phyloP scores from a whole-genome alignment of 2,888 invertebrate genomes.

The Stegana nigrithorax region DNA sequence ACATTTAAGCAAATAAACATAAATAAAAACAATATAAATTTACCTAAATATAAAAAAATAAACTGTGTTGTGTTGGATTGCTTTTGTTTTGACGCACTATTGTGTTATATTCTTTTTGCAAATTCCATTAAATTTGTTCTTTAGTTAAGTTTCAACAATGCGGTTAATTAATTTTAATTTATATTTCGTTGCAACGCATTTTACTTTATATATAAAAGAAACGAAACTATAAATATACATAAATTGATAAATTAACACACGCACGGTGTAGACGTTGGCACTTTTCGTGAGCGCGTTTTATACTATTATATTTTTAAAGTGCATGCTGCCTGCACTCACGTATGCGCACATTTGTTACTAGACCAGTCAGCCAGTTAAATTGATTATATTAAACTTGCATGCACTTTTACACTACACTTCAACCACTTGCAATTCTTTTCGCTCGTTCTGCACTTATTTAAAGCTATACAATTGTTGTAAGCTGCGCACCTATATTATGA shows the following conservation, averaged over 20 bases:
- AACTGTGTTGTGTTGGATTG: slow-evolving; percentile 28
- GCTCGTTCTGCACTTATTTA: slow-evolving; percentile 12
- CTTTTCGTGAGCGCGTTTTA: no score
- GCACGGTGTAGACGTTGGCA: no score
- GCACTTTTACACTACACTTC: not conserved
- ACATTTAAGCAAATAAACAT: no score
- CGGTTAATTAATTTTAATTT: slow-evolving; percentile 57
- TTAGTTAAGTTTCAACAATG: slow-evolving; percentile 35
- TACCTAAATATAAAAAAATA: slow-evolving; percentile 30
- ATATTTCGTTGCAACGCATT: slow-evolving; percentile 36
- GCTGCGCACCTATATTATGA: slow-evolving; percentile 1
- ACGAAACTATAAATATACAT: no score
- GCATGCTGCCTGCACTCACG: not conserved
- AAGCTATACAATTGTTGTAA: not conserved
- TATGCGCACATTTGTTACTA: not conserved
- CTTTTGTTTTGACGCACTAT: not conserved
- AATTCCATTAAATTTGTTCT: slow-evolving; percentile 45
- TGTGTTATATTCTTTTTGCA: slow-evolving; percentile 43
- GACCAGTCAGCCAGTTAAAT: no score
- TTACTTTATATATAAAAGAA: no score
- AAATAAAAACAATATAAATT: not conserved
- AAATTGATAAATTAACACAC: no score
- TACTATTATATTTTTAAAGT: no score
- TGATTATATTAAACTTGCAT: slow-evolving; percentile 12
- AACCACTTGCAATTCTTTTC: not conserved